These are phyloP conservation scores for Amazonetta brasiliensis DNA, from an alignment of 2,797 vertebrate species.

Conservation along the genomic window DNA sequence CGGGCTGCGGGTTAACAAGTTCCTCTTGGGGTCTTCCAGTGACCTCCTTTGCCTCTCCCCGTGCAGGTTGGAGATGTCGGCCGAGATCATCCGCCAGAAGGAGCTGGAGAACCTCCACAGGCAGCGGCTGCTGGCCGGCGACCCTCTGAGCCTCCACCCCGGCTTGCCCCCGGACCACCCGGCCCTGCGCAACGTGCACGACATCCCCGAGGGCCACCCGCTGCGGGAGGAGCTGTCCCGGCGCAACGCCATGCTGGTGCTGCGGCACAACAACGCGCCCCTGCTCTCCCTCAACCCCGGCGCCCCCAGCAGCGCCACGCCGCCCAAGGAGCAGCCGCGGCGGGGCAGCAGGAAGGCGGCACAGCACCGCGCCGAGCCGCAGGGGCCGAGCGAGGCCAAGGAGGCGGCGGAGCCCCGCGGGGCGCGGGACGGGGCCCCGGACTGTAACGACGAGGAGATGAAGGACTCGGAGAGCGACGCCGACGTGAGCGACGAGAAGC, in stretches of 20 bases:
- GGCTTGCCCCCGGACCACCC: conserved; percentile 89
- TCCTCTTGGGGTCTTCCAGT: fast-evolving
- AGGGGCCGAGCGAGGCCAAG: conserved; percentile 69
- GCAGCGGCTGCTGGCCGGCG: conserved; percentile 83
- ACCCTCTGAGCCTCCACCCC: conserved; percentile 84
- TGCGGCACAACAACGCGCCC: conserved; percentile 88
- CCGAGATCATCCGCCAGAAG: conserved; percentile 93
- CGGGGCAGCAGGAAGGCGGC: conserved; percentile 74
- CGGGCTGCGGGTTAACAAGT: fast-evolving
- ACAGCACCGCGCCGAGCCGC: conserved; percentile 55
- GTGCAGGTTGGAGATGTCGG: conserved; percentile 92
- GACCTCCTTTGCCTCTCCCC: not conserved
- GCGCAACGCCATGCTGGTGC: conserved; percentile 91
- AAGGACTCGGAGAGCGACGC: conserved; percentile 92
- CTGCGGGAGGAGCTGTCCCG: conserved; percentile 89
- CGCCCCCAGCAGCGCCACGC: conserved; percentile 36
- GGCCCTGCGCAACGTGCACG: conserved; percentile 87
- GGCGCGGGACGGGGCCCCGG: conserved; percentile 62
- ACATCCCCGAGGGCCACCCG: conserved; percentile 89
- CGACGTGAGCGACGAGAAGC: conserved; percentile 78
- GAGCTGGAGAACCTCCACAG: conserved; percentile 91
- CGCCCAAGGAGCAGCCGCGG: conserved; percentile 77
- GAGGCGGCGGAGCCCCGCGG: conserved; percentile 71
- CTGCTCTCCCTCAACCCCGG: conserved; percentile 87
- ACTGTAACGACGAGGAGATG: conserved; percentile 83